Conservation (phyloP, 1,140 invertebrate species). For the Drosophila lini region DNA sequence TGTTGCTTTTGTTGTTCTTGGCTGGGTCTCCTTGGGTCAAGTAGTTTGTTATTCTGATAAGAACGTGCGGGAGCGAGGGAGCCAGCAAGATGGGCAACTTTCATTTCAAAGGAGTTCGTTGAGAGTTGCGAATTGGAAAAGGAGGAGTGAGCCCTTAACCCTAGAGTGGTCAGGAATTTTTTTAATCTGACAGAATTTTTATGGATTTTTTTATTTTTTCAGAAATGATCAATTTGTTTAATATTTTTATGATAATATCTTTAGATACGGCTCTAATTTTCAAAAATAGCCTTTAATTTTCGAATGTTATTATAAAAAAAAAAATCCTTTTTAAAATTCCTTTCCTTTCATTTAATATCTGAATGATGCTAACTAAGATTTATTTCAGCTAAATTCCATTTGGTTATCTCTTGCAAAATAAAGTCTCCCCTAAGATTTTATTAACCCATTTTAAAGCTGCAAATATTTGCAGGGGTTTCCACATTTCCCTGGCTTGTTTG, state of each 20-base stretch:
- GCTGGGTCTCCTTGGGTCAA: constrained; percentile 38
- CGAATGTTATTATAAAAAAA: no score
- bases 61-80: constrained; percentile 23
- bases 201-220: background rate
- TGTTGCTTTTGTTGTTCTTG: constrained; percentile 30
- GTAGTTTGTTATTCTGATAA: constrained; percentile 44
- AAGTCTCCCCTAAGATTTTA: background rate
- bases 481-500: constrained; percentile 18
- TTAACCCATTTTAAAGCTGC: background rate
- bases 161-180: background rate
- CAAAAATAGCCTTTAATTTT: no score
- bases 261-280: no score
- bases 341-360: background rate
- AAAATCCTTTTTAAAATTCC: no score
- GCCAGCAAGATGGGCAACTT: constrained; percentile 33
- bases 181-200: background rate
- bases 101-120: constrained; percentile 49
- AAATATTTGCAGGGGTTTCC: constrained; percentile 39
- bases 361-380: background rate
- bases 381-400: background rate
- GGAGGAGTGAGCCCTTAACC: constrained; percentile 13
- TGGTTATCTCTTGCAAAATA: background rate
- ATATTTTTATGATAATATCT: no score
- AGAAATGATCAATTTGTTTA: no score
- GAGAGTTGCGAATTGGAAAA: constrained; percentile 8